phyloP scores from a whole-genome alignment of 1,140 invertebrate species.

The Yoshiicerus persimilis region DNA sequence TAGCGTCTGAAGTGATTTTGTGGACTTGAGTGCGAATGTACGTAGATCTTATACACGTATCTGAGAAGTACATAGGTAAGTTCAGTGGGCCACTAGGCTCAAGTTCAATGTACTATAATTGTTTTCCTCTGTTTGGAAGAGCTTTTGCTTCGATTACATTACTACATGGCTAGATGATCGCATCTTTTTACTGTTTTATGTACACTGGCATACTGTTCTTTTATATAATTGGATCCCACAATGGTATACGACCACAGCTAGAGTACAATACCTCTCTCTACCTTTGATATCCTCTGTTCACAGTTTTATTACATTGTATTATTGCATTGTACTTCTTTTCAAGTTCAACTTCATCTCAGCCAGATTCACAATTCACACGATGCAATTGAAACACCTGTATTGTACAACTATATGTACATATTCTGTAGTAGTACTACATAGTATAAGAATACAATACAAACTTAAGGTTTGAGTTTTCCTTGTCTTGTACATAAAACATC shows the following conservation, averaged over 20 bases:
- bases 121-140: background rate
- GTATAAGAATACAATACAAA: background rate
- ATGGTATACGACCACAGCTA: background rate
- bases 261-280: background rate
- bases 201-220: background rate
- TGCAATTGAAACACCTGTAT: background rate
- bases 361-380: background rate
- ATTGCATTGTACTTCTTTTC: background rate
- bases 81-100: conserved; percentile 17
- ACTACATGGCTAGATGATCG: background rate
- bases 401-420: background rate
- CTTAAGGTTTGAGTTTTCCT: background rate
- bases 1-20: background rate
- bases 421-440: no score
- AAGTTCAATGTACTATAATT: conserved; percentile 14
- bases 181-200: background rate
- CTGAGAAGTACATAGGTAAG: background rate
- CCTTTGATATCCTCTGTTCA: background rate
- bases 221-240: background rate
- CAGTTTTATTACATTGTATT: background rate
- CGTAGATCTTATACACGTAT: background rate
- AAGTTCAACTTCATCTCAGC: background rate
- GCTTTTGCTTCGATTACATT: background rate
- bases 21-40: background rate
- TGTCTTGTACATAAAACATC: background rate